These are phyloP conservation scores for Chaetodon trifascialis DNA, from an alignment of 2,113 vertebrate species.

Conservation along the genomic window DNA sequence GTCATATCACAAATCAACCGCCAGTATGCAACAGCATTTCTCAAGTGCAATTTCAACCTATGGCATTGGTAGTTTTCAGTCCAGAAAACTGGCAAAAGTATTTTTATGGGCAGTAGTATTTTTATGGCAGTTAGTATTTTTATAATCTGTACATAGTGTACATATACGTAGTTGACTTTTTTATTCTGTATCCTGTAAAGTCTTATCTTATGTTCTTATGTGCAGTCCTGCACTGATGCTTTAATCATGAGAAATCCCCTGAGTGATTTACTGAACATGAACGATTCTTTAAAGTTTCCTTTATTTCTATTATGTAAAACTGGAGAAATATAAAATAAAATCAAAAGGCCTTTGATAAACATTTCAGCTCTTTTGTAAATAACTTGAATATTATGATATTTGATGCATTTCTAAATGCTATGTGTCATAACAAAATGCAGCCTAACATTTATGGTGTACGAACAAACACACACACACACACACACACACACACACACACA, in stretches of 20 bases:
- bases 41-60: no score
- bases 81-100: no score
- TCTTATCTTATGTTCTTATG: neutral
- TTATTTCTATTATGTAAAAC: neutral
- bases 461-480: conserved; percentile 7
- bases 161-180: no score
- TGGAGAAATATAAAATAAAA: neutral
- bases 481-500: conserved; percentile 5
- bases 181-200: no score
- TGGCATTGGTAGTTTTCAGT: no score
- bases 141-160: no score
- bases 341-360: neutral
- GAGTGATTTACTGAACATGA: neutral
- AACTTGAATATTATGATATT: neutral
- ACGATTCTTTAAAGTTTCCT: neutral
- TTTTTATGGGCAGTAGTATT: no score
- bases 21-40: no score
- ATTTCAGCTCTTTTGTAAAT: conserved; percentile 6
- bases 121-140: no score
- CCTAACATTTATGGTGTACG: neutral
- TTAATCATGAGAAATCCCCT: neutral
- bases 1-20: conserved; percentile 8
- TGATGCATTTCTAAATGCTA: conserved; percentile 30
- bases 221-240: neutral
- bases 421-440: conserved; percentile 19